These are phyloP conservation scores for Eupithecia exiguata DNA, from an alignment of 2,888 invertebrate genomes.

Conservation along the genomic window DNA sequence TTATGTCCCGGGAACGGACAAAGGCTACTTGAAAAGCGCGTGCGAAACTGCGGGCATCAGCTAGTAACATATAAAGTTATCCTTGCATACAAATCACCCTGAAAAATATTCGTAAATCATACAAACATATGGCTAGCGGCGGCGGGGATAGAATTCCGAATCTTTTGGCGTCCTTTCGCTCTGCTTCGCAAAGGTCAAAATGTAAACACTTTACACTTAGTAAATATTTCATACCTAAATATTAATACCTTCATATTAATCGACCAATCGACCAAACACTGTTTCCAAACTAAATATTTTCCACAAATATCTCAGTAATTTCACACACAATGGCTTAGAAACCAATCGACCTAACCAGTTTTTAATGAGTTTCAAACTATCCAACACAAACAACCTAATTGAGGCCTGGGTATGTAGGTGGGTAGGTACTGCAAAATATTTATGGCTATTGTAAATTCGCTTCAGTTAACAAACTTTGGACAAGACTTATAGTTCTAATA, in stretches of 20 bases:
- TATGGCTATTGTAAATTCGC: not conserved
- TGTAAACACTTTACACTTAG: too few relatives aligned
- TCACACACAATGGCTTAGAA: slow-evolving; percentile 12
- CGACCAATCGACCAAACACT: not conserved
- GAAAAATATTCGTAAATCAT: not conserved
- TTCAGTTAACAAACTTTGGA: too few relatives aligned
- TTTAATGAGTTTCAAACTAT: slow-evolving; percentile 29
- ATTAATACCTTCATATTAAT: not conserved
- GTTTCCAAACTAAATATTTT: not conserved
- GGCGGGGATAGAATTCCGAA: not conserved
- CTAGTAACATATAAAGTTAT: too few relatives aligned
- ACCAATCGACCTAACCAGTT: slow-evolving; percentile 14
- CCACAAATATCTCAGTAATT: slow-evolving; percentile 6
- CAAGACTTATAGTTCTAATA: too few relatives aligned
- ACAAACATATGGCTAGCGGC: not conserved
- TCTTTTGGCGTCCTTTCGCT: not conserved
- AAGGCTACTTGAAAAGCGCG: too few relatives aligned
- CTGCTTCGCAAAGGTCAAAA: too few relatives aligned
- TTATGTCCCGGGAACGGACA: too few relatives aligned
- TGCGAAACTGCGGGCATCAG: too few relatives aligned
- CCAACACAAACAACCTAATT: slow-evolving; percentile 27
- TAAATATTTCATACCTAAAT: too few relatives aligned
- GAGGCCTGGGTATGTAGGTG: not conserved
- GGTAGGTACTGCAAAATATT: not conserved
- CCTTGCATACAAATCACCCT: too few relatives aligned